Percentiles rank a stretch among this genome's conserved stretches.
phyloP scores from a whole-genome alignment of 2,113 vertebrate genomes.

The Junco hyemalis region DNA sequence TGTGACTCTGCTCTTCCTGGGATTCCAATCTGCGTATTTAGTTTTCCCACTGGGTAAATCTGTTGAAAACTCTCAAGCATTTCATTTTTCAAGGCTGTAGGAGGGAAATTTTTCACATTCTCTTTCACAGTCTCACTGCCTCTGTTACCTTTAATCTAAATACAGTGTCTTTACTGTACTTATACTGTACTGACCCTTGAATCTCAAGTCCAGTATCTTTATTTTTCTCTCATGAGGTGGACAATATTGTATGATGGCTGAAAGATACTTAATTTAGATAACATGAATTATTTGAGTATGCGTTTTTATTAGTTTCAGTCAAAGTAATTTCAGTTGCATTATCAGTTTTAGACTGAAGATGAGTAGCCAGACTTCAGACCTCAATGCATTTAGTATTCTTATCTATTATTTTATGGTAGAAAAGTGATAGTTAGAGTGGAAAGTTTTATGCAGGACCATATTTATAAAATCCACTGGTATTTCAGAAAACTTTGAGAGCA shows the following conservation, averaged over 20 bases:
- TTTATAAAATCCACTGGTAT: neutral
- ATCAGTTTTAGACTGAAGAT: neutral
- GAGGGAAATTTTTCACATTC: neutral
- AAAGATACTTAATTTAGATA: conserved; percentile 56
- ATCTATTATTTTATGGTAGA: neutral
- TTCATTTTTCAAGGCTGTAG: neutral
- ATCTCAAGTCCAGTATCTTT: neutral
- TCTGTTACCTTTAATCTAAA: conserved; percentile 14
- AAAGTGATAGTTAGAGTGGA: neutral
- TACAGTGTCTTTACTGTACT: neutral
- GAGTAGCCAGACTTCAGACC: conserved; percentile 18
- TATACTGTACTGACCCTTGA: conserved; percentile 26
- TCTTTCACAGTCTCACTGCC: neutral
- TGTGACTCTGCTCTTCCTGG: neutral
- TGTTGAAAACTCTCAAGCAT: neutral
- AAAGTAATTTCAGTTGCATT: conserved; percentile 2
- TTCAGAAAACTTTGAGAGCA: neutral
- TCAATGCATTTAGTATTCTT: neutral
- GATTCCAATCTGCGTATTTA: neutral
- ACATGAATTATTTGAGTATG: conserved; percentile 12
- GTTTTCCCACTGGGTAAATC: neutral
- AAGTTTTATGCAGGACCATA: neutral
- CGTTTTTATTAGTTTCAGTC: conserved; percentile 19
- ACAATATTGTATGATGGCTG: neutral
- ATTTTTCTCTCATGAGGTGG: neutral